Base-by-base conservation (phyloP, 2,797 vertebrate species). In the Dipus sagitta region DNA sequence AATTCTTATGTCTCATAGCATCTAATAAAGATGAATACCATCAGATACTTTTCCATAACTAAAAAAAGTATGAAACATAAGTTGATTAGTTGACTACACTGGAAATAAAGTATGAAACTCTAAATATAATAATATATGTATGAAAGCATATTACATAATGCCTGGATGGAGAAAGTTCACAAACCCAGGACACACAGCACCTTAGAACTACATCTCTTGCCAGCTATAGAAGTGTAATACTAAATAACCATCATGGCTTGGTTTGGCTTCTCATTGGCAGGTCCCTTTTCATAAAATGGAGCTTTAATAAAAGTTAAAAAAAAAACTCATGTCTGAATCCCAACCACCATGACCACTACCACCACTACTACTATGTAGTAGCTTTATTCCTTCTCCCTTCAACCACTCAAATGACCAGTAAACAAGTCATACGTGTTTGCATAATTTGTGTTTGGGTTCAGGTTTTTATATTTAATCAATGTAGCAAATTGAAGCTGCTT, bases 381-480 rank as follows among this genome's bases (percentile, higher is more conserved):
- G 72, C 23, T 79, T 96, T 58, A 54, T 72, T 81, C 74, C 24
- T 32, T 60, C 34, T 90, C 32, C 30, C 67, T 20, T 88, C 30
- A 92, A 58, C 28, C 58, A 80, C n/a, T 62, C 65, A 90, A 94
- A 93, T 42, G 9, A 71, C 34, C 12, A 78, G 30, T n/a, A 74
- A 90, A 74, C 11, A 91, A 89, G 12, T 70, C 68, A 89, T 70
- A 47, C 23, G 34, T 90, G 42, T 76, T 86, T 68, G 23, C 47
- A 77, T 34, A 86, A 86, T 84, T 95, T 28, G 74, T 87, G 38
- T 90, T 90, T 64, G 24, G 92, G 72, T 81, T 85, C 85, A 72
- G n/a, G 54, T 78, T 93, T 83, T 88, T 86, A 85, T 71, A 90
- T 87, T 91, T 88, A 93, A 95, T 65, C 60, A 94, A 30, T 42